Evolutionary conservation across 2,113 vertebrate genomes (phyloP).

Genomic region (Zootoca vivipara): DNA sequence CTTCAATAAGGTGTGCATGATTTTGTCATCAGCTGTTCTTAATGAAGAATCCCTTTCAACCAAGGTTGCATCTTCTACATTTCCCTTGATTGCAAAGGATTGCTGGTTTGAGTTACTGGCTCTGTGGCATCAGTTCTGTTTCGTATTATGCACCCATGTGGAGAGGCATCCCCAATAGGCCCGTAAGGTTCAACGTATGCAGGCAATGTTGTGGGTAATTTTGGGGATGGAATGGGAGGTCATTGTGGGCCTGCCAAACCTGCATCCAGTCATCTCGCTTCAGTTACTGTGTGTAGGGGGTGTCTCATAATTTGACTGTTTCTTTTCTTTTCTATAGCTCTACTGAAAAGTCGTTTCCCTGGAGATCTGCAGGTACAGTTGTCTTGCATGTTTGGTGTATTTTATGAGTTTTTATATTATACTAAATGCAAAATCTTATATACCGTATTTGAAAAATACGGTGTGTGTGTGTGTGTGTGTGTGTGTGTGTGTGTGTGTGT

Average conservation of each 20-base stretch:
- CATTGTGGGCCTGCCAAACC: not conserved
- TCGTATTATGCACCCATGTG: not conserved
- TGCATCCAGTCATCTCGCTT: not conserved
- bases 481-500: too few species aligned
- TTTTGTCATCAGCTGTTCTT: not conserved
- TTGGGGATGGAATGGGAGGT: not conserved
- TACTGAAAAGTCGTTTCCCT: constrained; percentile 97
- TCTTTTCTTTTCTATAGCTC: constrained; percentile 81
- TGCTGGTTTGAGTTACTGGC: not conserved
- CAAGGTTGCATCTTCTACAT: not conserved
- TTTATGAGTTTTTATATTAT: constrained; percentile 21
- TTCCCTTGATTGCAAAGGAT: not conserved
- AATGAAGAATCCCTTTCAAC: not conserved
- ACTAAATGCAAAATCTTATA: too few species aligned
- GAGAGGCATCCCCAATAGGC: not conserved
- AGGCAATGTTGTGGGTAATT: not conserved
- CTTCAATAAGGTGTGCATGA: not conserved
- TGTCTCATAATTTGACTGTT: constrained; percentile 5
- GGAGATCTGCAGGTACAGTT: constrained; percentile 92
- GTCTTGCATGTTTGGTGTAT: constrained; percentile 53
- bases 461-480: too few species aligned
- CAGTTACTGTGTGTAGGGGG: not conserved
- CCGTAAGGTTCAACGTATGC: not conserved
- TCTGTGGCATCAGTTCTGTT: not conserved
- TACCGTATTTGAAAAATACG: too few species aligned